phyloP scores from a whole-genome alignment of 2,113 vertebrate genomes.

The Pseudorectes ferrugineus region DNA sequence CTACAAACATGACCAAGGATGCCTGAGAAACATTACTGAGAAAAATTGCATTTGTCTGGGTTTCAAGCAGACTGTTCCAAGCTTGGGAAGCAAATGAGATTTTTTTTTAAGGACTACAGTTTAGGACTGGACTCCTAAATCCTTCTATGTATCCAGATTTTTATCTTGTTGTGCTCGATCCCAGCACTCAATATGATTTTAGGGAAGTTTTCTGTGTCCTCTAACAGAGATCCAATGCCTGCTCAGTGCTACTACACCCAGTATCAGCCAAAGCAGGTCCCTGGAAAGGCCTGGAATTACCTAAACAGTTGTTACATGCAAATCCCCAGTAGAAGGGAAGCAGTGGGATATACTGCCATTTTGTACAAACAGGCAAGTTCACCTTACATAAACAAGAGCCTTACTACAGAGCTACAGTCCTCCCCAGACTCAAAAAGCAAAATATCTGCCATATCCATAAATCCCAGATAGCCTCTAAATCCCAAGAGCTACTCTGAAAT shows the following conservation, averaged over 20 bases:
- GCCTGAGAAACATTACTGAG: not conserved
- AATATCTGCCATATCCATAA: constrained; percentile 7
- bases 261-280: not conserved
- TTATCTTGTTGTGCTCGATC: not conserved
- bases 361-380: not conserved
- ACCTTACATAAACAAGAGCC: not conserved
- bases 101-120: not conserved
- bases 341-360: not conserved
- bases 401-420: not conserved
- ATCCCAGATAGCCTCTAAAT: not conserved
- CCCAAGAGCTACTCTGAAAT: constrained; percentile 12
- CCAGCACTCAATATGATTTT: not conserved
- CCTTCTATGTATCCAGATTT: not conserved
- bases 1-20: not conserved
- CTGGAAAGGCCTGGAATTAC: not conserved
- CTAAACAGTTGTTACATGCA: not conserved
- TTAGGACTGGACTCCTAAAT: not conserved
- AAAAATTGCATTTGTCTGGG: not conserved
- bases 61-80: not conserved
- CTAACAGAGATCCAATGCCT: not conserved
- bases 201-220: not conserved
- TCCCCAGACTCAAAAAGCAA: not conserved
- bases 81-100: not conserved
- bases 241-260: not conserved
- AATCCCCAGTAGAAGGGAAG: not conserved